Base-by-base conservation (phyloP, 2,888 invertebrate species). In the Dryobotodes eremita region DNA sequence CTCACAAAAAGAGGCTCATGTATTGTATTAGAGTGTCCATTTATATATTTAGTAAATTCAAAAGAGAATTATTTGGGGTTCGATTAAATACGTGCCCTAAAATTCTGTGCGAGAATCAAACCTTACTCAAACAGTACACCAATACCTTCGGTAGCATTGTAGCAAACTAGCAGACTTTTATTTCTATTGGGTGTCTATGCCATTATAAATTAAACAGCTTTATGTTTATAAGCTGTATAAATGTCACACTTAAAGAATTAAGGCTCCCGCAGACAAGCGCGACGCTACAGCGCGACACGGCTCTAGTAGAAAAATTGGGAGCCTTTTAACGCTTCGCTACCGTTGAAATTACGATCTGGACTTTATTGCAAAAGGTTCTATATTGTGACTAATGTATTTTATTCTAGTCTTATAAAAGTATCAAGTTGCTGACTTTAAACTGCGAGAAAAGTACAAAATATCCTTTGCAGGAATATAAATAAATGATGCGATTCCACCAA, bases 181-280 rank as follows among this genome's bases (percentile, higher is more conserved):
- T 20, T 10, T 71, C 5, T 17, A n/a, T 20, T 17, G 0, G 6
- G 10, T n/a, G 10, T 26, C 4, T 26, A 23, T 11, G 5, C 8
- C 26, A 26, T 65, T 50, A 4, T 17, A 26, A 55, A 55, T 79
- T 17, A 26, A 78, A 48, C 2, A 2, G 20, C n/a, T 53, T 8
- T 31, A 65, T 10, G 15, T 80, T 50, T 72, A 59, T 72, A 8
- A 71, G 2, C 31, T 46, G 31, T 42, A 13, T 46, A 71, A 80
- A 72, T 53, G 50, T 23, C 62, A 70, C 36, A 46, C 13, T 57
- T 26, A 36, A 57, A 31, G 2, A 59, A 3, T 36, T 36, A 36
- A 36, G 31, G 31, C 31, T 36, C 31, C 31, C 31, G 31, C 31
- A 36, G 31, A 36, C 31, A 36, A 36, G 31, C 31, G 31, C 31